A percentile compares a stretch with the other conserved stretches of the same genome.
These are phyloP conservation scores for Echinarachnius parma DNA, from an alignment of 53 echinoderm and acorn worm species.

Conservation along the genomic window DNA sequence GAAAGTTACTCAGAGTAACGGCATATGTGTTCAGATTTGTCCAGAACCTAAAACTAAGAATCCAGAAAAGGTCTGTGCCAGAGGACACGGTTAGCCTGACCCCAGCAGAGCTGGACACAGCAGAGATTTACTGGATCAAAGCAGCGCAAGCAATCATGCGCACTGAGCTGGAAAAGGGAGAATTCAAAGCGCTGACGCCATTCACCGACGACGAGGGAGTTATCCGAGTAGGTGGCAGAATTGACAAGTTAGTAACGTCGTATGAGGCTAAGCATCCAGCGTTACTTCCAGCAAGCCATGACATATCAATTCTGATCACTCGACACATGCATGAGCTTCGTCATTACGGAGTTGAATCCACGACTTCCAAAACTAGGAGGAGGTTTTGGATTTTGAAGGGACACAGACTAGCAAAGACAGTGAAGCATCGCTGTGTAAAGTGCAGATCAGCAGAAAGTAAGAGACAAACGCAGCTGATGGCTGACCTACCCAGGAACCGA, in stretches of 20 bases:
- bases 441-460: slow-evolving; percentile 41
- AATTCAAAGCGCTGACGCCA: slow-evolving; percentile 57
- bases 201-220: slow-evolving; percentile 43
- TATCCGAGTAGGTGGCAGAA: slow-evolving; percentile 64
- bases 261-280: slow-evolving; percentile 56
- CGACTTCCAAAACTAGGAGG: slow-evolving; percentile 47
- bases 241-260: slow-evolving; percentile 31
- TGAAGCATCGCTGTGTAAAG: slow-evolving; percentile 38
- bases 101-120: slow-evolving; percentile 36
- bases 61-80: background rate
- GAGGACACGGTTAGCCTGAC: slow-evolving; percentile 6
- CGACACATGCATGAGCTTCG: slow-evolving; percentile 54
- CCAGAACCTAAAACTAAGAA: slow-evolving; percentile 22
- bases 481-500: slow-evolving; percentile 32
- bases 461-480: slow-evolving; percentile 28
- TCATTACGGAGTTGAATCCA: slow-evolving; percentile 57
- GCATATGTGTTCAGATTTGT: slow-evolving; percentile 56
- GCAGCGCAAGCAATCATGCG: slow-evolving; percentile 32
- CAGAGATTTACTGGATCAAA: slow-evolving; percentile 48
- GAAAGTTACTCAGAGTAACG: slow-evolving; percentile 53
- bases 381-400: slow-evolving; percentile 51
- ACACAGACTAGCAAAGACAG: slow-evolving; percentile 41
- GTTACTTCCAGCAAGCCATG: slow-evolving; percentile 52
- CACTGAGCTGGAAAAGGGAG: slow-evolving; percentile 38
- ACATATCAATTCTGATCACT: slow-evolving; percentile 53